Conservation (phyloP, 2,797 vertebrate species). For the Sardinella longiceps region DNA sequence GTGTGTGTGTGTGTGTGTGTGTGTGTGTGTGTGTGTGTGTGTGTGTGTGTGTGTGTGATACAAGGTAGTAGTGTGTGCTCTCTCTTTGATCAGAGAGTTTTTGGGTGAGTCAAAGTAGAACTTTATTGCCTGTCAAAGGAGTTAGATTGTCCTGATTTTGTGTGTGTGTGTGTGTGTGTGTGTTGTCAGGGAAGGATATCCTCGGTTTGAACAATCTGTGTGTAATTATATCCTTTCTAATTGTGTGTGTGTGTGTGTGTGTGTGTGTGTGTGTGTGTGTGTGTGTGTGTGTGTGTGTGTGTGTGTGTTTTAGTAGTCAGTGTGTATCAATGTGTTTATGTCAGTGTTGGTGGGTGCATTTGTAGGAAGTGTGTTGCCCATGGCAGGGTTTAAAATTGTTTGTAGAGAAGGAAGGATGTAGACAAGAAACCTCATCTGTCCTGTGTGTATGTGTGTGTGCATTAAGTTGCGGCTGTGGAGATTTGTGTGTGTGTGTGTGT, state of each 20-base stretch:
- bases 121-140: background rate
- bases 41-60: background rate
- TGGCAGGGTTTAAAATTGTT: slow-evolving; percentile 52
- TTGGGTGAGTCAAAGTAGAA: background rate
- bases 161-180: slow-evolving; percentile 43
- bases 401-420: slow-evolving; percentile 50
- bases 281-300: background rate
- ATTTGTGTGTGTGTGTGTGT: slow-evolving; percentile 29
- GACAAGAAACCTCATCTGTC: slow-evolving; percentile 45
- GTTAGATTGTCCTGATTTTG: background rate
- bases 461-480: too few species aligned
- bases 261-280: background rate
- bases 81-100: slow-evolving; percentile 28
- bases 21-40: background rate
- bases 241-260: slow-evolving; percentile 60
- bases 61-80: background rate
- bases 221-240: slow-evolving; percentile 74
- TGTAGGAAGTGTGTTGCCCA: slow-evolving; percentile 68
- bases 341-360: background rate
- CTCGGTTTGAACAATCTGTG: slow-evolving; percentile 73
- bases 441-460: background rate
- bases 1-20: background rate
- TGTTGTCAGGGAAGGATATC: slow-evolving; percentile 61
- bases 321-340: background rate
- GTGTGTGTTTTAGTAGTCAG: background rate